A percentile compares a stretch with the other conserved stretches of the same genome.
Conservation (phyloP, 1,140 invertebrate species). For the Hycleus phaleratus region DNA sequence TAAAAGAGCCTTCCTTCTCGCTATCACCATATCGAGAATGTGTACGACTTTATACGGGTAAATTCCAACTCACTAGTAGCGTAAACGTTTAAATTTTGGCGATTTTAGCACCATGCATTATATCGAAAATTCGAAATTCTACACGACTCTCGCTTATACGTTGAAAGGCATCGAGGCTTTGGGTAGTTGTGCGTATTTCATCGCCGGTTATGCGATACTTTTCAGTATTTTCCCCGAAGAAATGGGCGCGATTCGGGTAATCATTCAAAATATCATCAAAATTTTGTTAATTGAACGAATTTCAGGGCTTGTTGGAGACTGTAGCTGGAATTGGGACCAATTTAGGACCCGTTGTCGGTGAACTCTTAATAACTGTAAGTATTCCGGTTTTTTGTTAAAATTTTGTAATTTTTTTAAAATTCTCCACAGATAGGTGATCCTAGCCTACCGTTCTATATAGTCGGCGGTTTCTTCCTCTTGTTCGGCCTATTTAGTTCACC, state of each 20-base stretch:
- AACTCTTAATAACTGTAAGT: constrained; percentile 1
- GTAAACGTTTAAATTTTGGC: no score
- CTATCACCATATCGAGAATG: background rate
- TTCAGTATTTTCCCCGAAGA: background rate
- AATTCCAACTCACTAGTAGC: background rate
- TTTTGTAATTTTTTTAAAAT: no score
- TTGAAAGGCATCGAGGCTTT: background rate
- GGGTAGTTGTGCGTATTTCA: constrained; percentile 7
- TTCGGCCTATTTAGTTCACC: no score
- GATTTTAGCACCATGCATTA: background rate
- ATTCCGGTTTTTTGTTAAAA: no score
- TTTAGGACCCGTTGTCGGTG: constrained; percentile 1
- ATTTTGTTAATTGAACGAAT: background rate
- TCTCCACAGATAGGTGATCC: no score
- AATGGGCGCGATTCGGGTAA: background rate
- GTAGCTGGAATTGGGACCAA: constrained; percentile 2
- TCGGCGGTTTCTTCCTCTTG: no score
- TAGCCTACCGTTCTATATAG: no score
- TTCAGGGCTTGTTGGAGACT: background rate
- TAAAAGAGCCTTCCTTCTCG: background rate
- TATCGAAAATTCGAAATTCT: background rate
- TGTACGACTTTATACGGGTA: background rate
- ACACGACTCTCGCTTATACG: background rate
- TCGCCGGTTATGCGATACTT: constrained; percentile 1
- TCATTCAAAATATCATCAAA: background rate